Evolutionary conservation across 2,113 vertebrate genomes (phyloP), one percentile per base, ranked within the genome.

Genomic region (Merops nubicus): DNA sequence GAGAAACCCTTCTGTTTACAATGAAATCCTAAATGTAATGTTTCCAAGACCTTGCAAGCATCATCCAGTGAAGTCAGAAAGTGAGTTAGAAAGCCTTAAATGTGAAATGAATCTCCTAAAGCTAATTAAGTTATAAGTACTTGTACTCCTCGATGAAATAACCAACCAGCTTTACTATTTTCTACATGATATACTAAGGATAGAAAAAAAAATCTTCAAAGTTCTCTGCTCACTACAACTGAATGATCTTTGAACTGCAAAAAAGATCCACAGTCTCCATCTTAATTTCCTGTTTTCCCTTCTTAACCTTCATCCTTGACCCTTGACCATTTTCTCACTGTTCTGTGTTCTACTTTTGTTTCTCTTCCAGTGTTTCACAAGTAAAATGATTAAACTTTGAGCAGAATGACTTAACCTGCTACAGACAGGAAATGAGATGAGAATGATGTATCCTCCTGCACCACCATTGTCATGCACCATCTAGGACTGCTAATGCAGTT

Each of bases 251-350:
- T 81, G 22, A 36, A 18, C 40, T 50, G 22, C 16, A 60, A 59
- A 67, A 40, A 72, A 3, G 11, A n/a, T 70, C 28, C 43, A 14
- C 31, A 60, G 15, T 50, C 65, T 86, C 23, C 12, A 56, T 43
- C 72, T 53, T 21, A 53, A 76, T 82, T 50, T 65, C 14, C 22
- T 14, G 2, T 26, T 87, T 78, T 78, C 8, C 17, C 28, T 67
- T 72, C 16, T 70, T 54, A 82, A 83, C 4, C 11, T n/a, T 56
- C 11, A 34, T 54, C 29, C 15, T 60, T 72, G 22, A 38, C 34
- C 48, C n/a, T 65, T 53, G 18, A 76, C 29, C 0, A 0, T 7
- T 1, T 1, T 15, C 26, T 76, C 19, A 50, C 38, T 72, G 29
- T 33, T 76, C 40, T 60, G 21, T 53, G 14, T 48, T 82, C 15